phyloP scores from a whole-genome alignment of 2,888 invertebrate genomes.

The Drosophila meridiana region DNA sequence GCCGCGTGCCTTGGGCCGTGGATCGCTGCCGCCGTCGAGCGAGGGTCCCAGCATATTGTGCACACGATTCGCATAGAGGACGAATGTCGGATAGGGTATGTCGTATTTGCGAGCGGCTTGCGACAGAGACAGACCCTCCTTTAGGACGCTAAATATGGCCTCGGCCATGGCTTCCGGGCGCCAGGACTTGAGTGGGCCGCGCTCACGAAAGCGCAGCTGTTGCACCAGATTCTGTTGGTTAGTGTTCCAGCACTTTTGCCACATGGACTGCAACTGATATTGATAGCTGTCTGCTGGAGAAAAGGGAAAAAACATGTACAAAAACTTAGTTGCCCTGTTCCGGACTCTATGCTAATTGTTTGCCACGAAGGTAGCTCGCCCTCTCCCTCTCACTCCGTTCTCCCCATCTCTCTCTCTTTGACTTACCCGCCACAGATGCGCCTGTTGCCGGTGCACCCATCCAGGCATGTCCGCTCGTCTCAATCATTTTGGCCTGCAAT shows the following conservation, averaged over 20 bases:
- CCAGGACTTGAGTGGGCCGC: conserved; percentile 97
- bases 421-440: conserved; percentile 84
- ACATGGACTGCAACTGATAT: conserved; percentile 97
- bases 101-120: conserved; percentile 97
- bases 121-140: conserved; percentile 94
- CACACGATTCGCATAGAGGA: conserved; percentile 95
- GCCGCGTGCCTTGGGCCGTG: conserved; percentile 95
- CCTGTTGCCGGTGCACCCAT: conserved; percentile 83
- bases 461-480: conserved; percentile 84
- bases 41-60: conserved; percentile 97
- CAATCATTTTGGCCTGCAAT: conserved; percentile 83
- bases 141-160: conserved; percentile 95
- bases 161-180: conserved; percentile 97
- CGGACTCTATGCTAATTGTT: conserved; percentile 45
- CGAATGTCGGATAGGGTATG: conserved; percentile 97
- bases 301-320: conserved; percentile 26
- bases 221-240: conserved; percentile 95
- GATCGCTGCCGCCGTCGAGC: conserved; percentile 94
- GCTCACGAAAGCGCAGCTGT: conserved; percentile 95
- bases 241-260: conserved; percentile 98
- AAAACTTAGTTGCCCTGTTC: conserved; percentile 44
- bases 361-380: neutral
- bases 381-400: conserved; percentile 42
- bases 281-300: conserved; percentile 93
- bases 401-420: neutral